phyloP scores from a whole-genome alignment of 2,113 vertebrate genomes.

The Malurus cyaneus region DNA sequence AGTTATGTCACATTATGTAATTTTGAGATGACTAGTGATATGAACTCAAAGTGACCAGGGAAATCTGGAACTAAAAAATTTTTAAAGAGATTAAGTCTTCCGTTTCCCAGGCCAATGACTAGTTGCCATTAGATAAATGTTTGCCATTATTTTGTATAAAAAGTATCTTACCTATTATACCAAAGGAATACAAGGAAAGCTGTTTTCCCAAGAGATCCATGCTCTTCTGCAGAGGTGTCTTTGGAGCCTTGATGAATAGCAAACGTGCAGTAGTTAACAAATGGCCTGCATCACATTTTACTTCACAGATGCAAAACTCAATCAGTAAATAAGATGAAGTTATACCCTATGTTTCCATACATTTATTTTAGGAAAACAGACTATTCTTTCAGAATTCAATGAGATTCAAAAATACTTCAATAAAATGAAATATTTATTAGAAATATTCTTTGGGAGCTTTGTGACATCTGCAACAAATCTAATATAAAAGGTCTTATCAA shows the following conservation, averaged over 20 bases:
- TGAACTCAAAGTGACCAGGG: not conserved
- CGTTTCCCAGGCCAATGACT: not conserved
- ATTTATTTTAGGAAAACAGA: not conserved
- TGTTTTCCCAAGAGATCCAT: constrained; percentile 98
- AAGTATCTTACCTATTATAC: constrained; percentile 89
- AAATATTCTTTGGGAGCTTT: not conserved
- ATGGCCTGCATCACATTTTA: not conserved
- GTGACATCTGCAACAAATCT: not conserved
- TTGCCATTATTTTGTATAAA: not conserved
- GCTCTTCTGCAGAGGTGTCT: constrained; percentile 97
- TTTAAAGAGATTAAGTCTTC: not conserved
- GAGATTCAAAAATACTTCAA: not conserved
- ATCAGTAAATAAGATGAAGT: not conserved
- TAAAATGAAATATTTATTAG: not conserved
- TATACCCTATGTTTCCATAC: not conserved
- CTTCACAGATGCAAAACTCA: not conserved
- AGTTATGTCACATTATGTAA: not conserved
- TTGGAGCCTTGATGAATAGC: constrained; percentile 84
- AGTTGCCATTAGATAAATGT: not conserved
- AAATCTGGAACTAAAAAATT: not conserved
- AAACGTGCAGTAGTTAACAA: constrained; percentile 16
- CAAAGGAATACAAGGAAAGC: constrained; percentile 95
- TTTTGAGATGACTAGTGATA: not conserved
- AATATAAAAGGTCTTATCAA: not conserved
- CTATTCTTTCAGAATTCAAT: not conserved